A percentile compares a stretch with the other conserved stretches of the same genome.
phyloP scores from a whole-genome alignment of 2,113 vertebrate genomes.

The Actenoides hombroni region DNA sequence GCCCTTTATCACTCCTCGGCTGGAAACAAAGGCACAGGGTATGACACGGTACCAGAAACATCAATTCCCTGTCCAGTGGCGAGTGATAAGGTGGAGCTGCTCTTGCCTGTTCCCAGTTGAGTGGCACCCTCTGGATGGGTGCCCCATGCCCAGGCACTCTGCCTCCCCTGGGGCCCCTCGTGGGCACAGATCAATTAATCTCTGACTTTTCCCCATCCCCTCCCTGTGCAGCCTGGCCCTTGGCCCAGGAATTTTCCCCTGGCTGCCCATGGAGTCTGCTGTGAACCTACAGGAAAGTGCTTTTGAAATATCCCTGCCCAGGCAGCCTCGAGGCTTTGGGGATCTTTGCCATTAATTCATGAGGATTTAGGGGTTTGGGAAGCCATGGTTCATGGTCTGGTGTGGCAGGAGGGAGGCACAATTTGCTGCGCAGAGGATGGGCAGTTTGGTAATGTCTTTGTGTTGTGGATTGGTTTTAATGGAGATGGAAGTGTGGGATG shows the following conservation, averaged over 20 bases:
- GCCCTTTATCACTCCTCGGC: neutral
- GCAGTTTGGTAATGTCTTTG: neutral
- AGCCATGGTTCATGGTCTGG: rapidly evolving
- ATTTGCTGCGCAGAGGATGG: rapidly evolving
- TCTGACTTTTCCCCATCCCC: neutral
- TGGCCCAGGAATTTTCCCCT: slow-evolving; percentile 17
- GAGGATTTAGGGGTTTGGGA: neutral
- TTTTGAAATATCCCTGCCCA: neutral
- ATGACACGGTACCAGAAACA: rapidly evolving
- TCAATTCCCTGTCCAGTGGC: rapidly evolving
- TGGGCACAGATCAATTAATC: neutral
- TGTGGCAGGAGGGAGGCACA: rapidly evolving
- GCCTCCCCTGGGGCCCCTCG: rapidly evolving
- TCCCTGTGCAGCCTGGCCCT: neutral
- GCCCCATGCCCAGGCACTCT: rapidly evolving
- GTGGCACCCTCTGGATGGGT: rapidly evolving
- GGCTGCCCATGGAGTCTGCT: neutral
- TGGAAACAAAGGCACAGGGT: neutral
- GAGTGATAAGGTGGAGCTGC: rapidly evolving
- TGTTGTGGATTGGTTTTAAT: neutral
- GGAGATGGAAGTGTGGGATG: neutral
- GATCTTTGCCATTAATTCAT: neutral
- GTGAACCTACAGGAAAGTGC: neutral
- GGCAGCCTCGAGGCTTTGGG: neutral
- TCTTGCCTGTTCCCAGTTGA: rapidly evolving